Evolutionary conservation across 2,888 invertebrate genomes (phyloP), one percentile per base, ranked within the genome.

Genomic region (Pilophorus perplexus): DNA sequence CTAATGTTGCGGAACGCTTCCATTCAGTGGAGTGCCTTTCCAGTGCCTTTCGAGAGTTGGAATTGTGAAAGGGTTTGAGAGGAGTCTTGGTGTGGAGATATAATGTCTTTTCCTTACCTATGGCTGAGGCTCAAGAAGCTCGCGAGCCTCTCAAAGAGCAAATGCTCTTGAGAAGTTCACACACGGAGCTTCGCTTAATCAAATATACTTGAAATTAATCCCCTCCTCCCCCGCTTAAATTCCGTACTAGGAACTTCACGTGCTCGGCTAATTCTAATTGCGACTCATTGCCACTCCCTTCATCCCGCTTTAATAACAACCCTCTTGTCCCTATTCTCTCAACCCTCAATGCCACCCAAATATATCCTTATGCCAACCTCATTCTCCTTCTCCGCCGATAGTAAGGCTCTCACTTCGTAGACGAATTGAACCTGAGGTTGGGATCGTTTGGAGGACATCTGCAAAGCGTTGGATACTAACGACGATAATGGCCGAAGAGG

Each of bases 171-270:
- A 37, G 57, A 57, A 57, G 57, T 57, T 57, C 40, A 55, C 55
- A 42, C 59, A 42, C 42, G 22, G 25, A 42, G 59, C 42, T 59
- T 42, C 42, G 38, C 59, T 59, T 59, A 59, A 59, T 59, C 59
- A 59, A 59, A 59, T 59, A 59, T 59, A 59, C 59, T 59, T 59
- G 59, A 59, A 59, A 59, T 38, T 59, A 59, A 59, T 59, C 59
- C 59, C 20, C 59, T 1, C 59, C 6, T 42, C 59, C 59, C 3
- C 23, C 23, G 50, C 16, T 5, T 25, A 8, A 54, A 33, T 2
- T n/a, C 25, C 16, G 25, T 14, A 16, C 42, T 40, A 38, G 42
- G 59, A 40, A 59, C 59, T 59, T 59, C 42, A 59, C 20, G 23
- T 59, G 59, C 59, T 59, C 59, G 12, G 59, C 59, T 59, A 42